Percentiles rank a stretch among this genome's conserved stretches.
phyloP scores from a whole-genome alignment of 1,140 invertebrate species.

The Zaprionus lachaisei region DNA sequence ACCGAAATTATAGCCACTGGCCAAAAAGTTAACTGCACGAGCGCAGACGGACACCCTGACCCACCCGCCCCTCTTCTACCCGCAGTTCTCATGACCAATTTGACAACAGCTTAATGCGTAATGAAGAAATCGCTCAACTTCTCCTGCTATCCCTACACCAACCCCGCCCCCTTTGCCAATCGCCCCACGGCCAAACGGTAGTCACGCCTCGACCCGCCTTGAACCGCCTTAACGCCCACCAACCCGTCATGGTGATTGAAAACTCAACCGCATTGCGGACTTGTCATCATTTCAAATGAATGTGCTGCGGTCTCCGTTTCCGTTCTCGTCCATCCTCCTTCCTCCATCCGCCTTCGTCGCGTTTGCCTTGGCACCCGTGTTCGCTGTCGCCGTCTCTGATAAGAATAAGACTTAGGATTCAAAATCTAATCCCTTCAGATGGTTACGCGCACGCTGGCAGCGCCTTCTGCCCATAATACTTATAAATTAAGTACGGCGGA shows the following conservation, averaged over 20 bases:
- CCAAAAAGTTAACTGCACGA: conserved; percentile 33
- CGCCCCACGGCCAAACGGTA: not conserved
- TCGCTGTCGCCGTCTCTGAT: conserved; percentile 30
- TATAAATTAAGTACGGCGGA: conserved; percentile 50
- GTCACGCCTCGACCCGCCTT: not conserved
- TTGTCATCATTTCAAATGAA: conserved; percentile 80
- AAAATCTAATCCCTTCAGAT: conserved; percentile 69
- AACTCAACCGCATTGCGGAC: conserved; percentile 78
- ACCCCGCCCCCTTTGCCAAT: not conserved
- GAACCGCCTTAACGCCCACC: not conserved
- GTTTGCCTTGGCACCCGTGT: not conserved
- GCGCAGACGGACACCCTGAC: not conserved
- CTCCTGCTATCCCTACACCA: not conserved
- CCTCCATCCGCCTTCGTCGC: not conserved
- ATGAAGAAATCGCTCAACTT: conserved; percentile 79
- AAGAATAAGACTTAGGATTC: conserved; percentile 57
- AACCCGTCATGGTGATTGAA: conserved; percentile 75
- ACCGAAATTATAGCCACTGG: conserved; percentile 70
- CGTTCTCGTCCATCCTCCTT: not conserved
- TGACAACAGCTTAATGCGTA: conserved; percentile 75
- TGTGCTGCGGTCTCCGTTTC: conserved; percentile 55
- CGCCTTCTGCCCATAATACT: conserved; percentile 40
- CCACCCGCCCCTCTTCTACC: not conserved
- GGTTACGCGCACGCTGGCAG: conserved; percentile 6
- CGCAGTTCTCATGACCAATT: conserved; percentile 49